These are phyloP conservation scores for Drosophila nr. perissopoda DNA, from an alignment of 2,888 invertebrate species.

Conservation along the genomic window DNA sequence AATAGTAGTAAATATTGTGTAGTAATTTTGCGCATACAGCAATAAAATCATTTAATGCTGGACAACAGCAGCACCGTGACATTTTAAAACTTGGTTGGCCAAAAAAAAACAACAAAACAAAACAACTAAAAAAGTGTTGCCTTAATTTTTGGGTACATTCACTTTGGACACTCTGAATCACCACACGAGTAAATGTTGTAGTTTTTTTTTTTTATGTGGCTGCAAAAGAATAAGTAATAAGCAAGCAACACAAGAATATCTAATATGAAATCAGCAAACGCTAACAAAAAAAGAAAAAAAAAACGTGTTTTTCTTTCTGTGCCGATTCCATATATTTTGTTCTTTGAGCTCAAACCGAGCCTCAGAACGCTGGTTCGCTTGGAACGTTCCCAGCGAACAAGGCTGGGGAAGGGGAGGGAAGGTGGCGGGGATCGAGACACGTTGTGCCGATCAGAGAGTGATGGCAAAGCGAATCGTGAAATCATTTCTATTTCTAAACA, in stretches of 20 bases:
- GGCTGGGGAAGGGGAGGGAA: neutral
- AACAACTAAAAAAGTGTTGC: constrained; percentile 8
- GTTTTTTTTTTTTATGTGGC: constrained; percentile 28
- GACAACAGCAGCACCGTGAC: constrained; percentile 46
- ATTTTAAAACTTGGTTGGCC: constrained; percentile 56
- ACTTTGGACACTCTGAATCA: constrained; percentile 63
- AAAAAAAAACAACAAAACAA: neutral
- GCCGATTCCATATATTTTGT: constrained; percentile 8
- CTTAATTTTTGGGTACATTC: constrained; percentile 54
- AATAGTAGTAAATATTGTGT: constrained; percentile 4
- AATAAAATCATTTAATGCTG: constrained; percentile 59
- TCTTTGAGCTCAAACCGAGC: constrained; percentile 18
- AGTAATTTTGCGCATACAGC: constrained; percentile 45
- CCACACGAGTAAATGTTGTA: constrained; percentile 24
- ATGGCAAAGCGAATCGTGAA: constrained; percentile 69
- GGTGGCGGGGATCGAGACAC: constrained; percentile 20
- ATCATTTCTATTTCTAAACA: constrained; percentile 78
- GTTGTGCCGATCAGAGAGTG: constrained; percentile 27
- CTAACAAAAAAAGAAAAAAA: constrained; percentile 2
- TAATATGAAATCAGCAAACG: constrained; percentile 71
- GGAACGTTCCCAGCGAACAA: neutral
- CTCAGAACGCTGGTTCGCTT: constrained; percentile 16
- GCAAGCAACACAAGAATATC: constrained; percentile 61
- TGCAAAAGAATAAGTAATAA: constrained; percentile 67
- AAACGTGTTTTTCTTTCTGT: constrained; percentile 64